phyloP scores from a whole-genome alignment of 2,888 invertebrate genomes.

The Nomada fabriciana region DNA sequence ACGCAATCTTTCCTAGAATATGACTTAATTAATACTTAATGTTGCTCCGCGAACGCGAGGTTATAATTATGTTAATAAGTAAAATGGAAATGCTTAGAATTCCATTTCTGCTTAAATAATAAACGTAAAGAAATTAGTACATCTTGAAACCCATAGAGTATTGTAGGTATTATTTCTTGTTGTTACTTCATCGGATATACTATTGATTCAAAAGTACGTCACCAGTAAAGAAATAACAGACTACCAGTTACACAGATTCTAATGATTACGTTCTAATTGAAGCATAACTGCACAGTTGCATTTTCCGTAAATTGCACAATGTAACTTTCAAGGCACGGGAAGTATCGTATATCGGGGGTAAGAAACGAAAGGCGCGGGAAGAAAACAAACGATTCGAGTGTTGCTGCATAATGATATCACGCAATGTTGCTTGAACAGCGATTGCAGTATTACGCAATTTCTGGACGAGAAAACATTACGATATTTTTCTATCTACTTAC shows the following conservation, averaged over 20 bases:
- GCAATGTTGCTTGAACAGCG: conserved; percentile 26
- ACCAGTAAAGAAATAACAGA: too few species aligned
- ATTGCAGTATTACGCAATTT: conserved; percentile 39
- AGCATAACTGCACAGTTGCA: neutral
- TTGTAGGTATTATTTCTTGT: too few species aligned
- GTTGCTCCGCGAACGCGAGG: too few species aligned
- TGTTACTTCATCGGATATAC: too few species aligned
- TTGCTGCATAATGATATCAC: conserved; percentile 38
- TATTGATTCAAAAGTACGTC: too few species aligned
- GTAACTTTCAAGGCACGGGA: neutral
- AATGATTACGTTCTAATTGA: neutral
- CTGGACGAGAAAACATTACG: conserved; percentile 22
- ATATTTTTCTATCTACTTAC: conserved; percentile 43
- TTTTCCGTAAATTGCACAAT: neutral
- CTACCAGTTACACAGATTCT: neutral
- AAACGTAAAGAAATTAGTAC: too few species aligned
- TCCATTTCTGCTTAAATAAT: too few species aligned
- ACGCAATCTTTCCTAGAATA: too few species aligned
- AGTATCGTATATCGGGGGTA: conserved; percentile 13
- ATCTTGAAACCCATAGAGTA: too few species aligned
- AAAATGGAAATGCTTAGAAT: too few species aligned
- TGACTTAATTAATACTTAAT: too few species aligned
- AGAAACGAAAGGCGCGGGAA: neutral
- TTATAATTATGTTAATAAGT: too few species aligned
- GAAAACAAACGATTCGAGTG: conserved; percentile 18